Base-by-base conservation (phyloP, 2,888 invertebrate species). In the Tiphia femorata region DNA sequence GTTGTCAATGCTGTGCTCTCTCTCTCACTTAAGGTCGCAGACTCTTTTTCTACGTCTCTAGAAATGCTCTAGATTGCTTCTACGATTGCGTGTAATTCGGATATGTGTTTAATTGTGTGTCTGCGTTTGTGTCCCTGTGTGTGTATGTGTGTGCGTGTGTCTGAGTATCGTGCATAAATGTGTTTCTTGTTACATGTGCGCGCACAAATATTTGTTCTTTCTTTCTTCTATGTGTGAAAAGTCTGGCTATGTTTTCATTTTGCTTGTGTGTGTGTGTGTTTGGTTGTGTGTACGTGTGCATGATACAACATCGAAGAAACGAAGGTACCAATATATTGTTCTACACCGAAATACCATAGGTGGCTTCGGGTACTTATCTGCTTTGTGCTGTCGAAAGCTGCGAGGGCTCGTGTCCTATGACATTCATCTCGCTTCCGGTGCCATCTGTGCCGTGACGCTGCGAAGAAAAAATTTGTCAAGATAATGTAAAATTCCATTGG, bases 221-320 rank as follows among this genome's bases (percentile, higher is more conserved):
- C n/a, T n/a, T n/a, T n/a, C n/a, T n/a, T n/a, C n/a, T n/a, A n/a
- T n/a, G n/a, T n/a, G n/a, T n/a, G 10, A 27, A 27, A 7, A 7
- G 27, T 27, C 6, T 27, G 10, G 10, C 6, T 27, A 10, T 27
- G 27, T 27, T 6, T 27, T 40, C n/a, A n/a, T n/a, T n/a, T n/a
- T n/a, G n/a, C n/a, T n/a, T n/a, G n/a, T n/a, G n/a, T n/a, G n/a
- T n/a, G n/a, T n/a, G n/a, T n/a, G n/a, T n/a, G n/a, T n/a, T n/a
- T n/a, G n/a, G n/a, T n/a, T n/a, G n/a, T n/a, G n/a, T n/a, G 52
- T 66, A 62, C 58, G 59, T 67, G 67, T 72, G 70, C 70, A 68
- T 67, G 70, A 68, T 67, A 79, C 69, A 74, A 76, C 73, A 74
- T 73, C 64, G 72, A 75, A 67, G 63, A 67, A 75, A 73, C 72